A percentile compares a stretch with the other conserved stretches of the same genome.
Conservation (phyloP, 2,797 vertebrate genomes). For the Pseudopleuronectes americanus region DNA sequence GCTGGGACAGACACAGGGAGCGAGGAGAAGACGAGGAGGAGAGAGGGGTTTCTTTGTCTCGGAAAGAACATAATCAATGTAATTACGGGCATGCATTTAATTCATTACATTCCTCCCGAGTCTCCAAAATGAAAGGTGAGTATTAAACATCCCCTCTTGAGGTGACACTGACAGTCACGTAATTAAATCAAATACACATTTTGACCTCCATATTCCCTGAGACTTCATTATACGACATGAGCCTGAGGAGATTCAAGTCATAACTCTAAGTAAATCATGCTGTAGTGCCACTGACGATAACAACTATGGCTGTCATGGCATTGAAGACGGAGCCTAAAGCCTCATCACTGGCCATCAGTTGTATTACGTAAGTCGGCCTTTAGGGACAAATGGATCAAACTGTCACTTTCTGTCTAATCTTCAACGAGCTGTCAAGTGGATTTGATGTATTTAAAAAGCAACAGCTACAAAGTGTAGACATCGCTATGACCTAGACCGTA, state of each 20-base stretch:
- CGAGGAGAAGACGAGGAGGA: neutral
- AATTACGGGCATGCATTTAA: slow-evolving; percentile 16
- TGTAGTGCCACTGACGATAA: slow-evolving; percentile 12
- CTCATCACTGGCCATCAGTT: slow-evolving; percentile 45
- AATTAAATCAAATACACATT: slow-evolving; percentile 54
- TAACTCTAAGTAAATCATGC: slow-evolving; percentile 35
- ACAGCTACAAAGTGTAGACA: slow-evolving; percentile 11
- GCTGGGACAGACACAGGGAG: neutral
- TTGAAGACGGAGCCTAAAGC: slow-evolving; percentile 31
- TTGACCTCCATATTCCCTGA: slow-evolving; percentile 41
- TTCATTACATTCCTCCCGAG: slow-evolving; percentile 25
- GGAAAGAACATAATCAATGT: slow-evolving; percentile 12
- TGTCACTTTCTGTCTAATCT: slow-evolving; percentile 35
- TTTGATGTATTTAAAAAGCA: slow-evolving; percentile 19
- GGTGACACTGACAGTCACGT: slow-evolving; percentile 10
- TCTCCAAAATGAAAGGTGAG: slow-evolving; percentile 12
- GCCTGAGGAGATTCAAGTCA: slow-evolving; percentile 41
- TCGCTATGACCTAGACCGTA: slow-evolving; percentile 50
- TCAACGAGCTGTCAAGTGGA: slow-evolving; percentile 42
- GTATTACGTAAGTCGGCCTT: slow-evolving; percentile 37
- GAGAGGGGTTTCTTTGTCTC: slow-evolving; percentile 5
- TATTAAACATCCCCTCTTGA: slow-evolving; percentile 16
- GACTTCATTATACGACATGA: slow-evolving; percentile 44
- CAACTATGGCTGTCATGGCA: slow-evolving; percentile 19
- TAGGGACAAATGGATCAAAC: slow-evolving; percentile 44